A percentile compares a stretch with the other conserved stretches of the same genome.
phyloP scores from a whole-genome alignment of 1,140 invertebrate genomes.

The Drosophila bocki region DNA sequence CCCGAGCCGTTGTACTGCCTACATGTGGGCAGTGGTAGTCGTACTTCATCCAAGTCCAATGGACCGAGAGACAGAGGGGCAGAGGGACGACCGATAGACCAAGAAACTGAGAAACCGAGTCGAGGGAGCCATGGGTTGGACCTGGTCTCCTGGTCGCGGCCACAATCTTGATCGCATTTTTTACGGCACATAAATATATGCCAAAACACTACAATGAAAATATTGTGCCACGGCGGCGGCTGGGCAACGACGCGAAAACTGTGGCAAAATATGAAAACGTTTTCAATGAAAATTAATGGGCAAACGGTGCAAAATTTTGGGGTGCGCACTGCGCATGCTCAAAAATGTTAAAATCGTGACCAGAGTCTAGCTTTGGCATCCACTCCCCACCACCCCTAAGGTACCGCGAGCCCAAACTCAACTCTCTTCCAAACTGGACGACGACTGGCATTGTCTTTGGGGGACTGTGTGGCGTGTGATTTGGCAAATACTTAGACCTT shows the following conservation, averaged over 20 bases:
- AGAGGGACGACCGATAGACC: constrained; percentile 5
- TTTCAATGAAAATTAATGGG: constrained; percentile 84
- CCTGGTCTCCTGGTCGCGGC: constrained; percentile 58
- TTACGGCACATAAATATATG: constrained; percentile 84
- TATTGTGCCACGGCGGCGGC: constrained; percentile 65
- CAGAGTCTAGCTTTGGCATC: constrained; percentile 52
- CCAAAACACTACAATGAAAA: constrained; percentile 83
- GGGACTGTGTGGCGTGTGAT: constrained; percentile 70
- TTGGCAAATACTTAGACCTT: constrained; percentile 82
- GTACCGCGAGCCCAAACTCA: constrained; percentile 9
- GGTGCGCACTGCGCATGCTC: constrained; percentile 79
- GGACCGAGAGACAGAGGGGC: neutral
- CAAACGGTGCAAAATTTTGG: constrained; percentile 80
- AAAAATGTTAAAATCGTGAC: constrained; percentile 84
- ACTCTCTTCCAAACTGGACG: constrained; percentile 35
- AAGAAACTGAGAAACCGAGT: constrained; percentile 10
- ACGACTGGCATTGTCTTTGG: constrained; percentile 69
- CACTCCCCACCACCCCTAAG: constrained; percentile 21
- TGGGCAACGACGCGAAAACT: constrained; percentile 55
- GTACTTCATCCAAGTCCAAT: constrained; percentile 20
- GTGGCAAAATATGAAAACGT: constrained; percentile 82
- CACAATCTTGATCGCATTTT: constrained; percentile 82
- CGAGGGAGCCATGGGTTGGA: constrained; percentile 40
- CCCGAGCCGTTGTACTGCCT: constrained; percentile 6
- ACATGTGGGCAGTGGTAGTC: constrained; percentile 49